phyloP scores from a whole-genome alignment of 2,113 vertebrate genomes.

The Clupea harengus region DNA sequence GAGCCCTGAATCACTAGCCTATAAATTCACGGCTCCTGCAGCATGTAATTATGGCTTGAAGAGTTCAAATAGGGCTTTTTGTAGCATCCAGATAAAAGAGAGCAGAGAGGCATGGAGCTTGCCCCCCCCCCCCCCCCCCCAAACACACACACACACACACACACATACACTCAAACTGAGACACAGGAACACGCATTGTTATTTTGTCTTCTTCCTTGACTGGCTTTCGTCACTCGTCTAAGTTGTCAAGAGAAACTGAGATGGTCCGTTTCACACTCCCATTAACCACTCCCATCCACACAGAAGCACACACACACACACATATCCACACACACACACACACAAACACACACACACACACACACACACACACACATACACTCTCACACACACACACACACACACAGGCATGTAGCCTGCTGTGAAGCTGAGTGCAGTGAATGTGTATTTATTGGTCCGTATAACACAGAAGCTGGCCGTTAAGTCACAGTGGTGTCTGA shows the following conservation, averaged over 20 bases:
- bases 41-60: not conserved
- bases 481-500: not conserved
- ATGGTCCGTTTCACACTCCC: not conserved
- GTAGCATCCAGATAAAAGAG: conserved; percentile 9
- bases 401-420: not conserved
- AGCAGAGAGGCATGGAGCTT: conserved; percentile 15
- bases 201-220: not conserved
- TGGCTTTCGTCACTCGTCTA: not conserved
- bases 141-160: not conserved
- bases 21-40: not conserved
- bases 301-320: not conserved
- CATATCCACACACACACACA: conserved; percentile 18
- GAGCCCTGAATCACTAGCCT: not conserved
- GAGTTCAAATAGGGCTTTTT: not conserved
- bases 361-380: too few species aligned
- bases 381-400: too few species aligned
- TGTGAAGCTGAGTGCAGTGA: not conserved
- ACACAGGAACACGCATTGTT: not conserved
- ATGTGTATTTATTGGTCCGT: not conserved
- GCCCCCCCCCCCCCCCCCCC: too few species aligned
- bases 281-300: not conserved
- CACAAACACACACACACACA: too few species aligned
- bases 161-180: not conserved
- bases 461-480: not conserved
- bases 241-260: not conserved